Conservation (phyloP, 2,113 vertebrate genomes). For the Scomber scombrus region DNA sequence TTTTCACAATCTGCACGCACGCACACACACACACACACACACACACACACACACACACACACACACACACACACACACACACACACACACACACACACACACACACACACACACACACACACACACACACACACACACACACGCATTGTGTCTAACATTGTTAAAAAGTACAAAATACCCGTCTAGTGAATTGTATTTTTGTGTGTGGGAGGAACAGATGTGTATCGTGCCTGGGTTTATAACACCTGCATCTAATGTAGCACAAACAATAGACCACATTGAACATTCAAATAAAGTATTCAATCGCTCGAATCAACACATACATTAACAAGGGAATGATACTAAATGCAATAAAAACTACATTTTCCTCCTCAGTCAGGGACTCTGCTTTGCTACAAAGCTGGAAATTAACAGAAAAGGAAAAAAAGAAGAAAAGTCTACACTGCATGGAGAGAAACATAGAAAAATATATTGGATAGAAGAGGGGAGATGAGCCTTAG, state of each 20-base stretch:
- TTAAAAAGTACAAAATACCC: background rate
- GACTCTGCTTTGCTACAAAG: background rate
- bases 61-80: no score
- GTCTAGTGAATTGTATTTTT: background rate
- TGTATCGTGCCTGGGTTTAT: background rate
- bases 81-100: background rate
- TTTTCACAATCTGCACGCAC: no score
- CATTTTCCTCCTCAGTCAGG: no score
- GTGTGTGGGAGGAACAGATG: conserved; percentile 17
- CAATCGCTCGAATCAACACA: background rate
- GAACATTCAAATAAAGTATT: background rate
- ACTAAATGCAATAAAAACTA: background rate
- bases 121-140: no score
- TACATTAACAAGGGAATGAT: background rate
- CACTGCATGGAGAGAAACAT: background rate
- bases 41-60: no score
- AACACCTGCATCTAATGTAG: background rate
- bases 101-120: background rate
- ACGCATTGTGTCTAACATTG: no score
- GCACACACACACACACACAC: no score
- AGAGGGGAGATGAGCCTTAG: conserved; percentile 29
- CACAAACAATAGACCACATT: background rate
- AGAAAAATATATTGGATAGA: background rate
- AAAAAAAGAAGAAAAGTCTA: background rate
- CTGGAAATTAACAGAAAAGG: background rate